Evolutionary conservation across 2,888 invertebrate species (phyloP), one percentile per base, ranked within the genome.

Genomic region (Nysson spinosus): DNA sequence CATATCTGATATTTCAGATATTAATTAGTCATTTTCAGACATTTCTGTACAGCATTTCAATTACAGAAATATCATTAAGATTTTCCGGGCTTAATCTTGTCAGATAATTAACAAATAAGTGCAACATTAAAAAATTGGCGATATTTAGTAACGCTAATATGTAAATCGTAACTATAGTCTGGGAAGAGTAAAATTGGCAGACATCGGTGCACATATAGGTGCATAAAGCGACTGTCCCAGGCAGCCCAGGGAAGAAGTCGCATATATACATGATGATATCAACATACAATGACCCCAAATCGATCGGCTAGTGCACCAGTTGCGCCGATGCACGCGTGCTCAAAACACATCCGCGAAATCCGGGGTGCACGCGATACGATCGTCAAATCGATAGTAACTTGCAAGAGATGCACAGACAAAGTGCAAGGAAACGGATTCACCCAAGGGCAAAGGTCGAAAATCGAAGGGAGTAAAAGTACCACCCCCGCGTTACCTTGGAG

Each of bases 261-360:
- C 44, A 40, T 37, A 66, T n/a, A n/a, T 58, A 52, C 52, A 44
- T 58, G 49, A 30, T 6, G 19, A 37, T 42, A 47, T 47, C 58
- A 39, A 60, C 72, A 79, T 75, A 67, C 65, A 79, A 72, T 68
- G 79, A 80, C 79, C 78, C 71, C 64, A 63, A 69, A 79, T 77
- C 75, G 78, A 78, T 79, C 70, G 67, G 20, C 37, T 9, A 19
- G 34, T 46, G 20, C 67, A 66, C 67, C 54, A 60, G 64, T 69
- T 69, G 44, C 49, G 32, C 61, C 44, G 50, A 49, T 37, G 65
- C 51, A 56, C 42, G 35, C 43, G 37, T 65, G n/a, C 34, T 26
- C n/a, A 28, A 28, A 14, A 35, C 26, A 17, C 16, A 30, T 42
- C 39, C 32, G 34, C 11, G n/a, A 51, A 34, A 46, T 55, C 42